These are phyloP conservation scores for Petaurus breviceps DNA, from an alignment of 2,113 vertebrate species.

Conservation along the genomic window DNA sequence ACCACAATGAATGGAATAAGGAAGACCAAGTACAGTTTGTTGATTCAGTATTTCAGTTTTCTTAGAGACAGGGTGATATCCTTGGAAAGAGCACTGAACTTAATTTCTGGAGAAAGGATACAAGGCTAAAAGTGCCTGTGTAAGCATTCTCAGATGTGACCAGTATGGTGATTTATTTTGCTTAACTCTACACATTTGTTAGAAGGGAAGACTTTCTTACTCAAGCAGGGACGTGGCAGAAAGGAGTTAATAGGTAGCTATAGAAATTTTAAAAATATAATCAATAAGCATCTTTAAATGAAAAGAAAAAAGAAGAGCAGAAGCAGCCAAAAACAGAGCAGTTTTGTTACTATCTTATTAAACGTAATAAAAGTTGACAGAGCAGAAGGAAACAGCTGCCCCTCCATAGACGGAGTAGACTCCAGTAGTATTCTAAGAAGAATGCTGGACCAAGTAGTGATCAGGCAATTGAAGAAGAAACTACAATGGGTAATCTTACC, in stretches of 20 bases:
- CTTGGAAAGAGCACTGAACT: neutral
- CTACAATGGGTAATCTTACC: neutral
- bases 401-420: neutral
- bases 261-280: neutral
- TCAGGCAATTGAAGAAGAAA: neutral
- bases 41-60: neutral
- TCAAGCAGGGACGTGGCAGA: neutral
- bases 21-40: neutral
- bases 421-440: neutral
- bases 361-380: neutral
- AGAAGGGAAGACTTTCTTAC: neutral
- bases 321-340: neutral
- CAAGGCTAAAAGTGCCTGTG: neutral
- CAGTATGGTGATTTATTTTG: neutral
- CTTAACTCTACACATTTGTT: neutral
- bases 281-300: neutral
- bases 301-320: neutral
- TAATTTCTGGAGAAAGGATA: neutral
- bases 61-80: neutral
- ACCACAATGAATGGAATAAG: neutral
- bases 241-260: neutral
- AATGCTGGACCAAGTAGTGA: neutral
- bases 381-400: neutral
- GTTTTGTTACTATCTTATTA: neutral
- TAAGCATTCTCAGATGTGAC: neutral